Conservation (phyloP, 92 coral and sea anemone species). For the Parazoanthus atlanticus region DNA sequence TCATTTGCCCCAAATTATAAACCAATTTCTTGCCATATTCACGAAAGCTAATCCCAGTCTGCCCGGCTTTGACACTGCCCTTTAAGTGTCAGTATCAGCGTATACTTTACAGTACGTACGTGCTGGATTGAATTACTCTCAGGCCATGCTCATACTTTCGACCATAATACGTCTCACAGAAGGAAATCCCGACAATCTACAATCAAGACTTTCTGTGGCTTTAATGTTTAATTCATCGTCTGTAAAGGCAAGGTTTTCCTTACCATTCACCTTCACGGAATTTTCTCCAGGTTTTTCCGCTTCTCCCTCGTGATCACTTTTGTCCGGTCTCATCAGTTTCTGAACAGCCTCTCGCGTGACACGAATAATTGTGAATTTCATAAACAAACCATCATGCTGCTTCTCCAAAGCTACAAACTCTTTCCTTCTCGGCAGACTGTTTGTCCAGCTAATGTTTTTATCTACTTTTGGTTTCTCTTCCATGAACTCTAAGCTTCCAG, state of each 20-base stretch:
- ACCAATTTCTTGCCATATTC: too few species aligned
- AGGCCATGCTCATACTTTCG: background rate
- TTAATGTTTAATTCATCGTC: slow-evolving; percentile 59
- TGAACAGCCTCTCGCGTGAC: slow-evolving; percentile 31
- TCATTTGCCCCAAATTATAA: too few species aligned
- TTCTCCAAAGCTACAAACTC: background rate
- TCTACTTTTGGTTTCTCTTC: background rate
- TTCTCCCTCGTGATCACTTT: background rate
- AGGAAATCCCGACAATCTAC: background rate
- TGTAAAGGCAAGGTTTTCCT: slow-evolving; percentile 67
- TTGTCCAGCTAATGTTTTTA: slow-evolving; percentile 6
- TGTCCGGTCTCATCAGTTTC: background rate
- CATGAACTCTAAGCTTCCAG: background rate
- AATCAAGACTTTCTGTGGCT: background rate
- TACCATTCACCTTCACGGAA: background rate
- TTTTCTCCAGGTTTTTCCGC: background rate
- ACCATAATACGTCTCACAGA: slow-evolving; percentile 13
- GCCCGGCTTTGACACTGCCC: too few species aligned
- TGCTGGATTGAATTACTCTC: background rate
- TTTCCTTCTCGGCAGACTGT: background rate
- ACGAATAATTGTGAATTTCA: slow-evolving; percentile 25
- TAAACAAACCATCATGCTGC: background rate
- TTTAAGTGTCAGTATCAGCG: too few species aligned
- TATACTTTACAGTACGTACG: too few species aligned
- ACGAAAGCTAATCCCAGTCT: too few species aligned